Percentiles rank a stretch among this genome's conserved stretches.
These are phyloP conservation scores for Dynastes hyllus DNA, from an alignment of 2,888 invertebrate genomes.

Conservation along the genomic window DNA sequence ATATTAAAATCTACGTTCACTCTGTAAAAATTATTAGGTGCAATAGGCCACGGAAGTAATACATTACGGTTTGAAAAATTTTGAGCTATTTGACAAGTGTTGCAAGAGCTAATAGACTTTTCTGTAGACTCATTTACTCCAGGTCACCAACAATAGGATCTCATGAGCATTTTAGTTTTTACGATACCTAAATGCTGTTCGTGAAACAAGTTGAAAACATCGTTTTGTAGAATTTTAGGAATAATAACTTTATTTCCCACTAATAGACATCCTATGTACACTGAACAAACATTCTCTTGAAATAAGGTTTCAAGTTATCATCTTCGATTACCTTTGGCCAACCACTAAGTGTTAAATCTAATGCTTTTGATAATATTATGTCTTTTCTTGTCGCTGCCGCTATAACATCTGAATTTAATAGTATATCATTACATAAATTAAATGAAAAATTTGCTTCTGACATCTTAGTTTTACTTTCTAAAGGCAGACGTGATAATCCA, in stretches of 20 bases:
- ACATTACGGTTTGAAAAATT: too few species aligned
- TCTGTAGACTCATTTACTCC: background rate
- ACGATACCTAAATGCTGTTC: slow-evolving; percentile 11
- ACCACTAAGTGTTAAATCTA: slow-evolving; percentile 9
- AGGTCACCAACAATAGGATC: slow-evolving; percentile 7
- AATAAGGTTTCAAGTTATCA: slow-evolving; percentile 17
- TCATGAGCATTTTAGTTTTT: slow-evolving; percentile 17
- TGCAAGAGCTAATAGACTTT: background rate
- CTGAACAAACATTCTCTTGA: background rate
- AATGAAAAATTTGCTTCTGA: slow-evolving; percentile 18
- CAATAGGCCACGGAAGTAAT: too few species aligned
- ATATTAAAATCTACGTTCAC: too few species aligned
- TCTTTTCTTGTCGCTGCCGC: slow-evolving; percentile 23
- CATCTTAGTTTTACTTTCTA: slow-evolving; percentile 12
- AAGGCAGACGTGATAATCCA: slow-evolving; percentile 19
- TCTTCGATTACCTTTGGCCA: background rate
- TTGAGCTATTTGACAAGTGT: background rate
- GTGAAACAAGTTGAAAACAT: background rate
- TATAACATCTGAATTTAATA: slow-evolving; percentile 7
- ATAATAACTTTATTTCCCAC: slow-evolving; percentile 12
- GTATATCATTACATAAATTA: slow-evolving; percentile 26
- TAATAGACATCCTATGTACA: slow-evolving; percentile 3
- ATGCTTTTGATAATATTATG: slow-evolving; percentile 3
- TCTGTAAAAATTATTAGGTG: too few species aligned
- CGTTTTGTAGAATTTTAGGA: background rate